Conservation (phyloP, 2,113 vertebrate genomes). For the Crypturellus undulatus region DNA sequence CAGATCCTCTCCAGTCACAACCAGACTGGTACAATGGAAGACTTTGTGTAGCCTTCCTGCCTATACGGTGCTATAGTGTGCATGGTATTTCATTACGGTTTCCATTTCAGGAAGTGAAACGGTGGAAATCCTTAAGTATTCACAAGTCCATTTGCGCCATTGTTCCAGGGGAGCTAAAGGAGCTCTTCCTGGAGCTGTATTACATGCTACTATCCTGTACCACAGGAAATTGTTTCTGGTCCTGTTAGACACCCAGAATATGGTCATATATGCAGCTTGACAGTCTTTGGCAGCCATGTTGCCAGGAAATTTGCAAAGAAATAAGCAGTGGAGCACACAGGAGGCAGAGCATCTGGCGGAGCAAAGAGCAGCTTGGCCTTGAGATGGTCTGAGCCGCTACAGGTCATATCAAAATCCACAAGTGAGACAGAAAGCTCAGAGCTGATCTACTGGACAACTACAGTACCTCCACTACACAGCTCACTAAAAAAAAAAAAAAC, state of each 20-base stretch:
- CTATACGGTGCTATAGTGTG: background rate
- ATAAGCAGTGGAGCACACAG: background rate
- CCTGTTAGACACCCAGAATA: background rate
- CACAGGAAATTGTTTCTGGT: constrained; percentile 8
- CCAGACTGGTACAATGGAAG: constrained; percentile 55
- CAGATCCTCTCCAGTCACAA: constrained; percentile 48
- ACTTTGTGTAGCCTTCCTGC: constrained; percentile 59
- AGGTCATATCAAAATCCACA: background rate
- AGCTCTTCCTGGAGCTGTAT: background rate
- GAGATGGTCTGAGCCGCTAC: background rate
- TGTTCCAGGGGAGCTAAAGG: constrained; percentile 2
- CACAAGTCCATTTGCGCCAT: constrained; percentile 43
- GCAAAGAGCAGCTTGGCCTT: background rate
- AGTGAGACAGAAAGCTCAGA: background rate
- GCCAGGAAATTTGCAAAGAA: background rate
- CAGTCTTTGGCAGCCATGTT: background rate
- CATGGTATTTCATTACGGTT: constrained; percentile 51
- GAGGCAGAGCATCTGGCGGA: background rate
- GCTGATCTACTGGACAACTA: background rate
- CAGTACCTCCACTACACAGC: background rate
- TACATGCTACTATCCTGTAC: background rate
- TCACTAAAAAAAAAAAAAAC: background rate
- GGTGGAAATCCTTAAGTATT: constrained; percentile 45
- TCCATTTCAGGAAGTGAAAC: constrained; percentile 62
- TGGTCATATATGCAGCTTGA: background rate